These are phyloP conservation scores for Littorina saxatilis DNA, from an alignment of 1,140 invertebrate species.

Conservation along the genomic window DNA sequence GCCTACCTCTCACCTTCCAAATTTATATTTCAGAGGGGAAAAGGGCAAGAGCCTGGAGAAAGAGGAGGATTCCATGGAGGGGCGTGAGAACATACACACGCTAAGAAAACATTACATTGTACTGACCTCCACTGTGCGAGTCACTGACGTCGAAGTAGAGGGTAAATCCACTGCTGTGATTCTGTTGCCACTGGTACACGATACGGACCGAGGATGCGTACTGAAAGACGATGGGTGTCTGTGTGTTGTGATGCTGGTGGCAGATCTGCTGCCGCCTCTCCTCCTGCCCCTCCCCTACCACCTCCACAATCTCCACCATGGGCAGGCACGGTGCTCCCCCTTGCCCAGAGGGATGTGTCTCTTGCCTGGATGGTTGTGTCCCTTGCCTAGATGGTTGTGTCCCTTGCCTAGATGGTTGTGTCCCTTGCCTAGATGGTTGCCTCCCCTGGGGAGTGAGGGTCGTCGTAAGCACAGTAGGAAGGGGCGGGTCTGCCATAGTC, in stretches of 20 bases:
- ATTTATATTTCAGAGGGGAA: too few relatives aligned
- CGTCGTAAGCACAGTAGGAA: neutral
- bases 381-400: too few relatives aligned
- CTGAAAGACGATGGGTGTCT: constrained; percentile 61
- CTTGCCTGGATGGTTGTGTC: too few relatives aligned
- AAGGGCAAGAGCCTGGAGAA: too few relatives aligned
- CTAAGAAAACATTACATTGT: too few relatives aligned
- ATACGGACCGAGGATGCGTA: constrained; percentile 59
- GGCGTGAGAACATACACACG: too few relatives aligned
- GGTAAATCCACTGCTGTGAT: constrained; percentile 63
- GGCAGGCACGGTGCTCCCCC: neutral
- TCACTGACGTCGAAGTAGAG: constrained; percentile 62
- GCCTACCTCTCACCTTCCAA: too few relatives aligned
- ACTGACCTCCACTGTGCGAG: too few relatives aligned
- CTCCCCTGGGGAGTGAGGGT: neutral
- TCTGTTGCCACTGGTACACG: constrained; percentile 57
- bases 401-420: too few relatives aligned
- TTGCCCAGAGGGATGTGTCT: too few relatives aligned
- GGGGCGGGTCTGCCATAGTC: neutral
- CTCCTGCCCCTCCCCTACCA: constrained; percentile 35
- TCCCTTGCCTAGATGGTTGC: too few relatives aligned
- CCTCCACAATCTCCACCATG: constrained; percentile 30
- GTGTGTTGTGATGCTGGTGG: constrained; percentile 49
- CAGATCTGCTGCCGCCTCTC: constrained; percentile 49
- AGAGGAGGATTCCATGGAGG: too few relatives aligned